Percentiles rank a stretch among this genome's conserved stretches.
Conservation (phyloP, 2,113 vertebrate species). For the Puntigrus tetrazona region DNA sequence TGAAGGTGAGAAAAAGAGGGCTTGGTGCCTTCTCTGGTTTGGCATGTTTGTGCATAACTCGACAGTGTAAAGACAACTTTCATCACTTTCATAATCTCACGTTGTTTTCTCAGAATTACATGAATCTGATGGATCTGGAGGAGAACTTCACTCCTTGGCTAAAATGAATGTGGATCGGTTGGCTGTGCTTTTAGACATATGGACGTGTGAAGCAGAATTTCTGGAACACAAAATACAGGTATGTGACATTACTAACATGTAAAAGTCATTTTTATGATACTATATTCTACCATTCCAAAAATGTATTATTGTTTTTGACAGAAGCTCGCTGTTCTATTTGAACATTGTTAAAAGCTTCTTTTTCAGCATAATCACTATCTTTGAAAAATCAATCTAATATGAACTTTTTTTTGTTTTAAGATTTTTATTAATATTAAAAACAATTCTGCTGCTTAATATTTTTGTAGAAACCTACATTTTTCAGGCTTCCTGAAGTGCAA, state of each 20-base stretch:
- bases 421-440: background rate
- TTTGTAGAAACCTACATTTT: background rate
- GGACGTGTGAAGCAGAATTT: conserved; percentile 75
- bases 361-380: background rate
- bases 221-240: conserved; percentile 77
- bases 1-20: background rate
- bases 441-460: background rate
- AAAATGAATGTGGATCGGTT: conserved; percentile 65
- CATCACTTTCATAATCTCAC: background rate
- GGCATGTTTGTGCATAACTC: background rate
- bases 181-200: conserved; percentile 76
- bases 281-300: background rate
- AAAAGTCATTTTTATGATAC: background rate
- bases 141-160: conserved; percentile 56
- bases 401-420: too few relatives aligned
- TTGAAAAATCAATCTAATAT: background rate
- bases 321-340: background rate
- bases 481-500: background rate
- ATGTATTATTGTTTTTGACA: background rate
- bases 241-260: conserved; percentile 30
- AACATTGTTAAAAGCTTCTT: background rate
- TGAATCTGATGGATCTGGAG: conserved; percentile 43
- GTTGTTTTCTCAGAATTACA: background rate
- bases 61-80: background rate
- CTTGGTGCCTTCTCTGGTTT: background rate